Percentiles rank a stretch among this genome's conserved stretches.
These are phyloP conservation scores for Agonopterix heracliana DNA, from an alignment of 2,888 invertebrate genomes.

Conservation along the genomic window DNA sequence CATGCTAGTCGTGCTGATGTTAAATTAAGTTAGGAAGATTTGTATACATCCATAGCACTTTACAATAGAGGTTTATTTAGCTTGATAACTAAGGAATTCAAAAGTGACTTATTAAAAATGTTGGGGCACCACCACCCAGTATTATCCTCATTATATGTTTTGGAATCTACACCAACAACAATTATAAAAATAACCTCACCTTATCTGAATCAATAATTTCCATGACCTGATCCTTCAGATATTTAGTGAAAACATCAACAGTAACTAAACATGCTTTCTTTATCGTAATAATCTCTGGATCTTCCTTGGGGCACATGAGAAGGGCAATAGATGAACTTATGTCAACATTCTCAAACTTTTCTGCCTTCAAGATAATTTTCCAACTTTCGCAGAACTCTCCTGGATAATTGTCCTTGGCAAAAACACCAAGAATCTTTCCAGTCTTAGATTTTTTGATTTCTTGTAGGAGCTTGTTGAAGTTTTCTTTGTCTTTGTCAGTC, in stretches of 20 bases:
- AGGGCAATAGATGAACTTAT: constrained; percentile 89
- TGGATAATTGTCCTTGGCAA: constrained; percentile 94
- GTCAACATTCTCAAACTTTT: constrained; percentile 90
- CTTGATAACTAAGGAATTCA: too few relatives aligned
- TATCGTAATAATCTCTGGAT: constrained; percentile 90
- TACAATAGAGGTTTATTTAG: too few relatives aligned
- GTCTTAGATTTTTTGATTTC: constrained; percentile 91
- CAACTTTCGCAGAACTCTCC: constrained; percentile 96
- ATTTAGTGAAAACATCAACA: constrained; percentile 96
- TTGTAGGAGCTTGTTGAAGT: constrained; percentile 85
- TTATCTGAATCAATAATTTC: constrained; percentile 98
- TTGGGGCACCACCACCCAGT: too few relatives aligned
- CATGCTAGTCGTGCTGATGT: too few relatives aligned
- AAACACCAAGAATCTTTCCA: constrained; percentile 92
- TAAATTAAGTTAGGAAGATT: too few relatives aligned
- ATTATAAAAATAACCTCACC: constrained; percentile 56
- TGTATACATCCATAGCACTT: too few relatives aligned
- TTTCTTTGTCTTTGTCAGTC: constrained; percentile 94
- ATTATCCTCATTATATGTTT: too few relatives aligned
- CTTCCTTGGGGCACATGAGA: constrained; percentile 96
- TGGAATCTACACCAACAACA: not conserved
- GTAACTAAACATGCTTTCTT: constrained; percentile 96
- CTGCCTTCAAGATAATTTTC: constrained; percentile 85
- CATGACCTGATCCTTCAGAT: constrained; percentile 97
- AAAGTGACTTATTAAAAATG: too few relatives aligned